Percentiles rank a stretch among this genome's conserved stretches.
These are phyloP conservation scores for Drosophila tropicalis DNA, from an alignment of 1,140 invertebrate species.

Conservation along the genomic window DNA sequence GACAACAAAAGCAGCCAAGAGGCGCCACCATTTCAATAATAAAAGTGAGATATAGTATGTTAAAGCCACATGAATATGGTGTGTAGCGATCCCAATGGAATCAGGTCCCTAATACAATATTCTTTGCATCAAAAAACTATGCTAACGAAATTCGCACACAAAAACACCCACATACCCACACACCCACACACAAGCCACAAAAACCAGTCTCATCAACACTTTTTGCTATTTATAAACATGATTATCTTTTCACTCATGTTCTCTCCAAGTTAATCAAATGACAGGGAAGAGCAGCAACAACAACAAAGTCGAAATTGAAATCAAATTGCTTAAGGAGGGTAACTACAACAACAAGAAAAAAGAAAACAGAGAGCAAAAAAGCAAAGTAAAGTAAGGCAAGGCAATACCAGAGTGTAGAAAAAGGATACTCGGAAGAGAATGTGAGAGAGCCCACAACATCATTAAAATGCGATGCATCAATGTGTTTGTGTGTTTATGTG, in stretches of 20 bases:
- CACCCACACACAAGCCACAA: slow-evolving; percentile 33
- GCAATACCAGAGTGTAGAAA: not conserved
- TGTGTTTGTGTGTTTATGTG: slow-evolving; percentile 15
- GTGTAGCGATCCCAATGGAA: not conserved
- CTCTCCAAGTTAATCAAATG: slow-evolving; percentile 51
- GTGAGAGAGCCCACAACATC: slow-evolving; percentile 31
- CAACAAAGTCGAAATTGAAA: slow-evolving; percentile 60
- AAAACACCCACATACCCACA: not conserved
- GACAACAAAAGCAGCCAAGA: slow-evolving; percentile 57
- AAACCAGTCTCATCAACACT: slow-evolving; percentile 60
- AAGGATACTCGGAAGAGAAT: slow-evolving; percentile 1
- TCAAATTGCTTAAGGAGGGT: slow-evolving; percentile 57
- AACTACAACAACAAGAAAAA: not conserved
- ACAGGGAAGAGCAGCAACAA: slow-evolving; percentile 48
- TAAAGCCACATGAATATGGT: not conserved
- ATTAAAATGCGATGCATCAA: slow-evolving; percentile 59
- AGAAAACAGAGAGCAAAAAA: slow-evolving; percentile 19
- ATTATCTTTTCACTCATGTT: slow-evolving; percentile 48
- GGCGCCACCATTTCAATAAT: slow-evolving; percentile 29
- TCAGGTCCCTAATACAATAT: not conserved
- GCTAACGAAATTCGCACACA: slow-evolving; percentile 14
- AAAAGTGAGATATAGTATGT: not conserved
- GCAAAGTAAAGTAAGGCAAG: not conserved
- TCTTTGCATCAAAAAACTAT: slow-evolving; percentile 27
- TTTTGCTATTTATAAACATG: slow-evolving; percentile 59